Evolutionary conservation across 2,113 vertebrate species (phyloP).

Genomic region (Trachemys scripta): DNA sequence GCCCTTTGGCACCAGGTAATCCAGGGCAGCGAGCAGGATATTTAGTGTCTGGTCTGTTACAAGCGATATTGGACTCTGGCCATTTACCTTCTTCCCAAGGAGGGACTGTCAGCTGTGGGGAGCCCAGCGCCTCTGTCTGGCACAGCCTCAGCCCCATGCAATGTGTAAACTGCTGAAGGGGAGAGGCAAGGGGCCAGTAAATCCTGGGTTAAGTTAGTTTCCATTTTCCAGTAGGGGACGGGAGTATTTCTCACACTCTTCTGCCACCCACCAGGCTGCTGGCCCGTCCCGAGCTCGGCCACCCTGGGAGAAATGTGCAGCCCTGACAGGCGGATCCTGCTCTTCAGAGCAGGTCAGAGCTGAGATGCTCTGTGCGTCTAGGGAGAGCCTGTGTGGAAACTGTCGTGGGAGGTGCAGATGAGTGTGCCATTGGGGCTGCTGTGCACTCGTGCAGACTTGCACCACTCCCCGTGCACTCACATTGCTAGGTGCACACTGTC

Average conservation of each 20-base stretch:
- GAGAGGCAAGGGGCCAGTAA: neutral
- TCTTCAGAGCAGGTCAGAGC: no score
- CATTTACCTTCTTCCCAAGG: neutral
- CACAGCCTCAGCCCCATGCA: accelerated
- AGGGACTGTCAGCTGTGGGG: neutral
- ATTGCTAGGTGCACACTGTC: neutral
- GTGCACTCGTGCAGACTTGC: no score
- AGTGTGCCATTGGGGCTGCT: no score
- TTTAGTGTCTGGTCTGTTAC: accelerated
- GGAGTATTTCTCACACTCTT: neutral
- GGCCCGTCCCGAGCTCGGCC: accelerated
- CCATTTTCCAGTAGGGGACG: neutral
- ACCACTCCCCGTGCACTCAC: neutral
- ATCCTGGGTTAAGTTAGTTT: neutral
- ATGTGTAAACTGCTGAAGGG: slow-evolving; percentile 14
- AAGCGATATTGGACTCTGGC: neutral
- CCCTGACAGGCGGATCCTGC: neutral
- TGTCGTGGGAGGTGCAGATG: no score
- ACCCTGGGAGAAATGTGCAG: neutral
- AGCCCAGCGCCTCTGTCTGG: slow-evolving; percentile 4
- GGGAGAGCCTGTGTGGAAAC: no score
- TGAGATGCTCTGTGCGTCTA: no score
- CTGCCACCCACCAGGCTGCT: neutral
- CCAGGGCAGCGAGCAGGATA: accelerated
- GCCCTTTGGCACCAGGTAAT: accelerated